Base-by-base conservation (phyloP, 2,797 vertebrate species). In the Lophotriccus pileatus region DNA sequence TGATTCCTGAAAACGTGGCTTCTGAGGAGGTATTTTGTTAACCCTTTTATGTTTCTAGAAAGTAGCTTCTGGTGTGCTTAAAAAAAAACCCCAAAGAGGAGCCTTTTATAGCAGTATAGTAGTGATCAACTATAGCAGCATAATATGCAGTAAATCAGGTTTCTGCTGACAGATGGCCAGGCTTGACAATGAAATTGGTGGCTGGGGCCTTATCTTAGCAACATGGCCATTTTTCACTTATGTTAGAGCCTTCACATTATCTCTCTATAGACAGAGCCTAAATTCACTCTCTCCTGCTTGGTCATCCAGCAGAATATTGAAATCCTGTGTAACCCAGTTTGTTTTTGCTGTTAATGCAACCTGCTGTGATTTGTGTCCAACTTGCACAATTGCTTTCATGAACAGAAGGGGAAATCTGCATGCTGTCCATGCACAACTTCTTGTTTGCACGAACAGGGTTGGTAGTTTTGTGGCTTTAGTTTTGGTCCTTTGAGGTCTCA, bases 141-240 rank as follows among this genome's bases (percentile, higher is more conserved):
- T 93, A 92, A 92, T 93, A 66, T 84, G 66, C 73, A 95, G 90
- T 95, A 93, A 94, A 97, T 96, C 94, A 92, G 74, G 86, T 96
- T 96, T 96, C 76, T 95, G 86, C 88, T 96, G 94, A 95, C 94
- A 91, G 94, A 96, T 96, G 86, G 90, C 87, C 76, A 76, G 79
- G 74, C 82, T 94, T 97, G 94, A 95, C 94, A 93, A 88, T n/a
- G 74, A 94, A 91, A 95, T 96, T 95, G 89, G 93, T 96, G 87
- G 43, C 20, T 96, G 92, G 94, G 70, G 87, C 89, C 83, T 94
- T 93, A 91, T 93, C 73, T 90, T 67, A 88, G 91, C 80, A 93
- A 77, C 47, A 46, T 7, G 64, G 67, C 78, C 84, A 93, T 96
- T 95, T 94, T 95, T 96, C 94, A 95, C 85, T 75, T 78, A 7